Evolutionary conservation across 2,797 vertebrate species (phyloP).

Genomic region (Pyrocephalus nanus): DNA sequence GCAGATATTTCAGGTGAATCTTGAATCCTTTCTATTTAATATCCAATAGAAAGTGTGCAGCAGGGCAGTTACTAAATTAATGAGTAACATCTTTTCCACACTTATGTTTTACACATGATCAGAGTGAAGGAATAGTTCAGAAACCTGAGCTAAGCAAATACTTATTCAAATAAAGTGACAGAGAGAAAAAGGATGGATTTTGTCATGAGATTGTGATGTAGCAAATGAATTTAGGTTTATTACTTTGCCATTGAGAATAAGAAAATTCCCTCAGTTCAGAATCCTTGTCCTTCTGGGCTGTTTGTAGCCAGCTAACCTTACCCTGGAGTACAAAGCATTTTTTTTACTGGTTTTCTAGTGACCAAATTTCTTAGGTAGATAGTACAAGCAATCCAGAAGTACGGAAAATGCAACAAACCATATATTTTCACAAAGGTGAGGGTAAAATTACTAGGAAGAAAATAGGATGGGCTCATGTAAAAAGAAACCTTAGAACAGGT

Average conservation of each 20-base stretch:
- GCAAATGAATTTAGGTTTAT: neutral
- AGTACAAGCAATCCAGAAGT: neutral
- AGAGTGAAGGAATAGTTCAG: neutral
- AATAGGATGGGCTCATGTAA: neutral
- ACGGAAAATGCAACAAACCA: neutral
- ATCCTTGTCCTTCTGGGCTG: neutral
- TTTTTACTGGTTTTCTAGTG: neutral
- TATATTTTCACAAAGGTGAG: neutral
- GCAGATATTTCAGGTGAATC: neutral
- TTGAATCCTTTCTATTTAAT: neutral
- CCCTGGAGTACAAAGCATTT: accelerated
- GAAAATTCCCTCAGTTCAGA: neutral
- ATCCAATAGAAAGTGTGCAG: neutral
- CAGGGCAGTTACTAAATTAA: neutral
- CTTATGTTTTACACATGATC: neutral
- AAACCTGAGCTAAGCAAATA: neutral
- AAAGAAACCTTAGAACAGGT: neutral
- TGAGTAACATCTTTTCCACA: neutral
- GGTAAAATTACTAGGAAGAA: neutral
- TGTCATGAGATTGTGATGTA: neutral
- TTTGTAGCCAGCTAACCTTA: neutral
- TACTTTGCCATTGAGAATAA: neutral
- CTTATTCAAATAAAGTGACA: neutral
- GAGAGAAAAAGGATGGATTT: neutral
- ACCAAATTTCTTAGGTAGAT: neutral